Evolutionary conservation across 2,888 invertebrate genomes (phyloP), one percentile per base, ranked within the genome.

Genomic region (Argynnis bischoffii): DNA sequence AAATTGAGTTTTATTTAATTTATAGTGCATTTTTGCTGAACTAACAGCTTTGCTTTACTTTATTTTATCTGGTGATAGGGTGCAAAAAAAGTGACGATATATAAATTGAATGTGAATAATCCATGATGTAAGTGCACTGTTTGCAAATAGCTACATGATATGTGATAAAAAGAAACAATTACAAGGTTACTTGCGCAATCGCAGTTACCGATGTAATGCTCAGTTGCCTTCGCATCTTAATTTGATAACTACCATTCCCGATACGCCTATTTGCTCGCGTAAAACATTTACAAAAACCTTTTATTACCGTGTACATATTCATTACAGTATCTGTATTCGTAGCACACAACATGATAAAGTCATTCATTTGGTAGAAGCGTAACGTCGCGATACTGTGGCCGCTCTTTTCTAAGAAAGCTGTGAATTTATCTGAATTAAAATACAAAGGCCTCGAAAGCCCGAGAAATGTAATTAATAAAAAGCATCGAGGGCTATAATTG

Each of bases 371-470:
- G 81, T 80, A 76, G 75, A 74, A 63, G 71, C 72, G 72, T 69
- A 64, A 64, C 64, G 55, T 61, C 47, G 41, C 63, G 31, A 53
- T 53, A 61, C 65, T 31, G 47, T 16, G 50, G 48, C 54, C 35
- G 56, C 61, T 50, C 74, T 77, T 79, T 86, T 83, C 84, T 82
- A 81, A 78, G 88, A 88, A 87, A 85, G 78, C 76, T 83, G 82
- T 76, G 85, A 86, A 86, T 87, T 88, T 85, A 84, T 87, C 81
- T 85, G 88, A 86, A 89, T 89, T 88, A 88, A 85, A 89, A 90
- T 88, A 89, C 88, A 89, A 89, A 89, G 86, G 79, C 83, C 78
- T 80, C 78, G 77, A 81, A 77, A 78, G 75, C 78, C 77, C 77
- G 80, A 79, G 77, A 77, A 77, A 75, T 78, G 82, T 85, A 87